Conservation (phyloP, 2,113 vertebrate species). For the Phalacrocorax pelagicus region DNA sequence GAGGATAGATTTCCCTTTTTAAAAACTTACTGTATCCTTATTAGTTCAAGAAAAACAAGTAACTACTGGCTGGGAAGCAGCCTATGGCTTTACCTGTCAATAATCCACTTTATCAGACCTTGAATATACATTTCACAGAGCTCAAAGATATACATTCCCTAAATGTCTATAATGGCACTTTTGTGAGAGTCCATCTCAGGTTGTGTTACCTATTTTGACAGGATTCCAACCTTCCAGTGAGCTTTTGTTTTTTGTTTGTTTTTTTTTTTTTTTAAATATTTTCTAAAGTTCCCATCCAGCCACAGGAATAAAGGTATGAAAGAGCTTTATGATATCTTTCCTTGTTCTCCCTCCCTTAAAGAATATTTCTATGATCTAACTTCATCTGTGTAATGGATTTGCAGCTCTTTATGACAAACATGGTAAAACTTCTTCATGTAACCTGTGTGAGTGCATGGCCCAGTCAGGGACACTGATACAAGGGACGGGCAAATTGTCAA, state of each 20-base stretch:
- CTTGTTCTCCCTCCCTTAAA: neutral
- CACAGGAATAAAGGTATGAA: neutral
- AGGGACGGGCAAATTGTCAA: neutral
- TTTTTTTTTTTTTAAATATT: neutral
- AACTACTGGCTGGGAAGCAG: neutral
- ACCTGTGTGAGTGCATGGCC: neutral
- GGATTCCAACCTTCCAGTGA: neutral
- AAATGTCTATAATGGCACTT: neutral
- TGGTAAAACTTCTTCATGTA: neutral
- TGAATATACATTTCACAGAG: neutral
- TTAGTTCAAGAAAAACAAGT: neutral
- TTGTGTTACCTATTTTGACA: neutral
- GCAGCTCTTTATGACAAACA: neutral
- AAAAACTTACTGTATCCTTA: neutral
- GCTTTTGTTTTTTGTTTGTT: too few species aligned
- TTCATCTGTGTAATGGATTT: neutral
- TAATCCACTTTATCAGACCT: neutral
- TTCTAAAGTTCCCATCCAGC: neutral
- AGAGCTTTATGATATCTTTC: neutral
- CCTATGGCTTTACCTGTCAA: neutral
- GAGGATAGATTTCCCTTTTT: neutral
- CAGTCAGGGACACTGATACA: neutral
- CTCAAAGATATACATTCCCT: neutral
- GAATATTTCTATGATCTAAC: neutral
- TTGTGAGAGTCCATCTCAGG: neutral